A percentile compares a stretch with the other conserved stretches of the same genome.
phyloP scores from a whole-genome alignment of 2,113 vertebrate genomes.

The Coracopsis vasa region DNA sequence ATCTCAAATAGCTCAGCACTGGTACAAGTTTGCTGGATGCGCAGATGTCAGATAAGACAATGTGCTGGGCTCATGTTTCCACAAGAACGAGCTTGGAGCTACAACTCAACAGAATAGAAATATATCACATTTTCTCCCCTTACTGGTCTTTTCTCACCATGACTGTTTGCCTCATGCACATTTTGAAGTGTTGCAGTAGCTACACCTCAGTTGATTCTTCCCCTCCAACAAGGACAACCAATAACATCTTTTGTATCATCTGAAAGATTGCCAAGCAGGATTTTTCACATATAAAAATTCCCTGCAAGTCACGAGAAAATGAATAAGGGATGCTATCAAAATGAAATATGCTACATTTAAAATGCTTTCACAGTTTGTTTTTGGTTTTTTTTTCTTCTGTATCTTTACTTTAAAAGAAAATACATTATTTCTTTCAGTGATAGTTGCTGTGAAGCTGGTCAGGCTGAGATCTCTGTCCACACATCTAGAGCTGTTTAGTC shows the following conservation, averaged over 20 bases:
- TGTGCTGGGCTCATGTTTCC: neutral
- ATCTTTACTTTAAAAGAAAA: neutral
- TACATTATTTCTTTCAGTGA: neutral
- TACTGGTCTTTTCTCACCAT: neutral
- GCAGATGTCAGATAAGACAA: neutral
- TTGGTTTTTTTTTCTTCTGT: neutral
- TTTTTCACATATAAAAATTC: neutral
- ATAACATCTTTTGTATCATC: neutral
- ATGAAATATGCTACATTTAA: neutral
- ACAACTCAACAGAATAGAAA: neutral
- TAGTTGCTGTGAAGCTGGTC: neutral
- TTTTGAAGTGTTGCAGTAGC: neutral
- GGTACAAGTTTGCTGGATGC: neutral
- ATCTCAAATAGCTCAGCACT: neutral
- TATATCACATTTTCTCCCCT: neutral
- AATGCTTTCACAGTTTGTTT: neutral
- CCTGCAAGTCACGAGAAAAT: neutral
- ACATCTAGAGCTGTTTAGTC: neutral
- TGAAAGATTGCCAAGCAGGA: neutral
- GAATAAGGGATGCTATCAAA: neutral
- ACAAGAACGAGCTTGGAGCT: neutral
- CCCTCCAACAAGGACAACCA: neutral
- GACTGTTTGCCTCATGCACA: neutral
- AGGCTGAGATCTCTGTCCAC: neutral
- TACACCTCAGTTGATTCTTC: neutral